These are phyloP conservation scores for Kradibia gibbosae DNA, from an alignment of 1,140 invertebrate species.

Conservation along the genomic window DNA sequence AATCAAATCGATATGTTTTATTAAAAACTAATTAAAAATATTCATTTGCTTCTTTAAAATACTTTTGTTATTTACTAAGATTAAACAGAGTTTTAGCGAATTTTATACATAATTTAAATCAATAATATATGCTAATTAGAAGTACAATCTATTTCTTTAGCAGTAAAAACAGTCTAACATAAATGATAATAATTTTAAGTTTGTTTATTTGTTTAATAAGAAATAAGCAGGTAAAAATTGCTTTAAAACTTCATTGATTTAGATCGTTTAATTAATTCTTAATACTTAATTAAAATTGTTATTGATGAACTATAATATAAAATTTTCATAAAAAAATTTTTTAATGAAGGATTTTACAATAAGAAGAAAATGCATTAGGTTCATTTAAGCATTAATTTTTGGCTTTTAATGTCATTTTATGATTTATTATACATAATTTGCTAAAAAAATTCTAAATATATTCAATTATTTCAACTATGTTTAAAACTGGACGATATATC, in stretches of 20 bases:
- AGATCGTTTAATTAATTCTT: background rate
- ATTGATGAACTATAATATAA: slow-evolving; percentile 23
- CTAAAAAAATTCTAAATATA: slow-evolving; percentile 3
- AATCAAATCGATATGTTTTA: background rate
- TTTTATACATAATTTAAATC: background rate
- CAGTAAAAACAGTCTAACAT: background rate
- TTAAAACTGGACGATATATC: background rate
- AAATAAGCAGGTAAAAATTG: slow-evolving; percentile 15
- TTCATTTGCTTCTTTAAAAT: background rate
- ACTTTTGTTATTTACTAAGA: background rate
- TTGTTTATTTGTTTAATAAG: background rate
- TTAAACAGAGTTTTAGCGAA: background rate
- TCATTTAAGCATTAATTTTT: slow-evolving; percentile 29
- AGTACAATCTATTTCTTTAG: background rate
- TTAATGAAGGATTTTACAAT: no score
- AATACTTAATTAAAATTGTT: slow-evolving; percentile 26
- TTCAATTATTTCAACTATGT: background rate
- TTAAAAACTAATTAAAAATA: background rate
- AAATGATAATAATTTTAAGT: slow-evolving; percentile 32
- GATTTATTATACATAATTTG: background rate
- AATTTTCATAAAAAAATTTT: no score
- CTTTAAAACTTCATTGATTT: background rate
- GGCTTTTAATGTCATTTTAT: slow-evolving; percentile 14
- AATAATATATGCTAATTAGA: background rate
- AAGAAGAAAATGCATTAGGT: no score